Evolutionary conservation across 2,888 invertebrate genomes (phyloP).

Genomic region (Papilio elwesi): DNA sequence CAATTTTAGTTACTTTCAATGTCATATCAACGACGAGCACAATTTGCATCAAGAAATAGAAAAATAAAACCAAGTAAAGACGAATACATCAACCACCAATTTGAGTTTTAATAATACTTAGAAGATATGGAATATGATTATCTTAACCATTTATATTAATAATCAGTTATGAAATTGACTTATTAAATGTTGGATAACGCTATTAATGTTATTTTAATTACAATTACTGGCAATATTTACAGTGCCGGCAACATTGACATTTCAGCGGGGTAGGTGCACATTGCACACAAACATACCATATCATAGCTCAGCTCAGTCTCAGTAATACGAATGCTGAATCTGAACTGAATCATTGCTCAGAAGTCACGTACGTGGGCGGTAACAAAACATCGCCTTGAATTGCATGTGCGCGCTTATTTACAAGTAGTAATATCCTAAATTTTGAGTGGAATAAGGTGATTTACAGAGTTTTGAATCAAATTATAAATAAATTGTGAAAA

Average conservation of each 20-base stretch:
- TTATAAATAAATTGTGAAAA: conserved; percentile 44
- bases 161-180: too few relatives aligned
- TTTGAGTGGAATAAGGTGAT: conserved; percentile 60
- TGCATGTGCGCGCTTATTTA: conserved; percentile 62
- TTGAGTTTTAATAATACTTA: too few relatives aligned
- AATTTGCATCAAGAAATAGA: too few relatives aligned
- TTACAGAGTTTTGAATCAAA: conserved; percentile 43
- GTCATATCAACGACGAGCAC: too few relatives aligned
- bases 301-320: conserved; percentile 5
- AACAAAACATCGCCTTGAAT: conserved; percentile 62
- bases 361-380: conserved; percentile 62
- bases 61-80: too few relatives aligned
- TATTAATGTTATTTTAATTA: conserved; percentile 7
- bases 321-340: conserved; percentile 56
- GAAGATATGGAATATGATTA: too few relatives aligned
- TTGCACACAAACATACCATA: not conserved
- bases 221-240: conserved; percentile 21
- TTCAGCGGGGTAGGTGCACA: not conserved
- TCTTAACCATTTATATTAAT: too few relatives aligned
- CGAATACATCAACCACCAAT: too few relatives aligned
- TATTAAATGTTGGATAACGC: not conserved
- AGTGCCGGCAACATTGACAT: not conserved
- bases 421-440: conserved; percentile 53
- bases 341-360: conserved; percentile 69
- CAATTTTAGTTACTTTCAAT: too few relatives aligned